Evolutionary conservation across 2,888 invertebrate species (phyloP).

Genomic region (Lottia gigantea): DNA sequence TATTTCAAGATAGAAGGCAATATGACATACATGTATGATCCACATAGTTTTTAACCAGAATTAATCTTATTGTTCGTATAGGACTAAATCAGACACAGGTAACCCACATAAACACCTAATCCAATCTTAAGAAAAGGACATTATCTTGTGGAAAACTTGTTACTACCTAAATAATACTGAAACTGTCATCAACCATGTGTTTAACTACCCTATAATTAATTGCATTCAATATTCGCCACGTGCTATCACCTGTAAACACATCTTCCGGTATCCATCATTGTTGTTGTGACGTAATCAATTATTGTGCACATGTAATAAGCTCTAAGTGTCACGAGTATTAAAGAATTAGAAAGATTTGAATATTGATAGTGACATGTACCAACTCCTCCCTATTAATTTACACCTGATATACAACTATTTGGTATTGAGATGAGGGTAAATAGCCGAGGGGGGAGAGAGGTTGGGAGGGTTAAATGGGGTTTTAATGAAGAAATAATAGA

Average conservation of each 20-base stretch:
- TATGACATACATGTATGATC: too few relatives aligned
- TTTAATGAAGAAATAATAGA: neutral
- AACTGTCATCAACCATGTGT: neutral
- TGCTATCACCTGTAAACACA: conserved; percentile 2
- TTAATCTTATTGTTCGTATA: too few relatives aligned
- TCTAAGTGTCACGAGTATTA: neutral
- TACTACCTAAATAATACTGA: neutral
- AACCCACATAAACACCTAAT: too few relatives aligned
- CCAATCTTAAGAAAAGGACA: too few relatives aligned
- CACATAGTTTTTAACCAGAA: too few relatives aligned
- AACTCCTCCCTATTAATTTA: neutral
- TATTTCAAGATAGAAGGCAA: too few relatives aligned
- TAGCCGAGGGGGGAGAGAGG: too few relatives aligned
- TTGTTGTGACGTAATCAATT: conserved; percentile 9
- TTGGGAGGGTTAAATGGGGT: neutral
- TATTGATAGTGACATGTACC: neutral
- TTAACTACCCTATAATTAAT: conserved; percentile 4
- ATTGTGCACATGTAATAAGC: conserved; percentile 3
- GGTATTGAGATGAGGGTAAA: too few relatives aligned
- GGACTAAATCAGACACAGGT: too few relatives aligned
- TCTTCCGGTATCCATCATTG: conserved; percentile 3
- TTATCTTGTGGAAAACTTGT: too few relatives aligned
- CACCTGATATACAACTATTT: neutral
- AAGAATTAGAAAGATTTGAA: conserved; percentile 7
- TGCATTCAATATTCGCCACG: conserved; percentile 6